Evolutionary conservation across 1,140 invertebrate genomes (phyloP), one percentile per base, ranked within the genome.

Genomic region (Metopolophium dirhodum): DNA sequence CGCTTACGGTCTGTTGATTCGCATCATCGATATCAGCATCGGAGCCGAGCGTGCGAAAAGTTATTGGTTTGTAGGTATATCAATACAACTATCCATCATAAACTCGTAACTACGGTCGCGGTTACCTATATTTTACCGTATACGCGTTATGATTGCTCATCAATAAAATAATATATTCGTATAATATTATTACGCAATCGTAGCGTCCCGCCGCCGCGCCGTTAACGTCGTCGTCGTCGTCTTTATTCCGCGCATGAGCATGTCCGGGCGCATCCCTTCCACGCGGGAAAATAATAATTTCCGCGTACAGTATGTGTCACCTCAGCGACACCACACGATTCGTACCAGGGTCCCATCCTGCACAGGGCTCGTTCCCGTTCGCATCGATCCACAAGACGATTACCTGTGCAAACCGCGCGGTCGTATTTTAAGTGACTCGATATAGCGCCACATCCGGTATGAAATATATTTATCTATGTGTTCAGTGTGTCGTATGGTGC

Each of bases 271-370:
- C 18, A 88, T 87, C 45, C 47, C 86, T 88, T 87, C 45, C 86
- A 47, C 86, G 45, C 6, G 47, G 3, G n/a, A 8, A 47, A 87
- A n/a, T 20, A 87, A 30, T 86, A 41, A 41, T 86, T 86, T 86
- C 41, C 82, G 49, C 61, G 51, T 18, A 47, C 45, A 57, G 85
- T 88, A 88, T 88, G 86, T 49, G 85, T 47, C 47, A 93, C 93
- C 93, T 89, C 45, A 82, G 93, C 86, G 61, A 89, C 18, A 85
- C 57, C 18, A 45, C 57, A 30, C 30, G 86, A n/a, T 45, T 88
- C 82, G 93, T 93, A 93, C 88, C 93, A 94, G 93, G 90, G 88
- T 68, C 87, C 47, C n/a, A 90, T 86, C 35, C n/a, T 0, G 6
- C 35, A 18, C 37, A 30, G 49, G 35, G 3, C 45, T 57, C n/a